phyloP scores from a whole-genome alignment of 2,888 invertebrate genomes.

The Microchrysa polita region DNA sequence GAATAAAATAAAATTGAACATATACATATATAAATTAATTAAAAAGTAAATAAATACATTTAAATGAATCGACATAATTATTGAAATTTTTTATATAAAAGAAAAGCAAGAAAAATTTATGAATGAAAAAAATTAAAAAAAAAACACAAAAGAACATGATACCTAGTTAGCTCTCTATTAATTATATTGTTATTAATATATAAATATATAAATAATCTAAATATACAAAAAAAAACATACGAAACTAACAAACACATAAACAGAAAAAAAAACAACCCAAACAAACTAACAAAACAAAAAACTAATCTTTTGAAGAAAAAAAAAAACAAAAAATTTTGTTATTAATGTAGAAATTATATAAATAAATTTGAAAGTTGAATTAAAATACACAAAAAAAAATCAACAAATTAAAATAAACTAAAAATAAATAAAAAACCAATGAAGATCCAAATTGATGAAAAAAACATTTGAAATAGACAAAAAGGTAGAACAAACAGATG shows the following conservation, averaged over 20 bases:
- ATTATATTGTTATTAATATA: constrained; percentile 32
- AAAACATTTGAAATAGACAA: no score
- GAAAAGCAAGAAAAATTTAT: no score
- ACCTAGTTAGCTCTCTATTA: constrained; percentile 45
- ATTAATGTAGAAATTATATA: constrained; percentile 35
- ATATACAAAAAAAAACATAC: background rate
- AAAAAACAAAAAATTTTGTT: constrained; percentile 41
- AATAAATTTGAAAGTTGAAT: constrained; percentile 25
- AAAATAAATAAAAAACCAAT: no score
- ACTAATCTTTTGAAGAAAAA: constrained; percentile 14
- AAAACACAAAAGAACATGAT: constrained; percentile 19
- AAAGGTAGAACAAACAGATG: no score
- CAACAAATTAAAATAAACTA: no score
- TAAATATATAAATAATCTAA: constrained; percentile 7
- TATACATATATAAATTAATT: background rate
- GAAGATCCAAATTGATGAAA: no score
- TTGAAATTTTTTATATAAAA: constrained; percentile 13
- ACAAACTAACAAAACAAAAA: no score
- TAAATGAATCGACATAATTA: background rate
- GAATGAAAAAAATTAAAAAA: constrained; percentile 15
- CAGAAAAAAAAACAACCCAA: background rate
- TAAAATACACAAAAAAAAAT: constrained; percentile 11
- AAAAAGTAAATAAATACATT: constrained; percentile 3
- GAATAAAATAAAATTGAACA: background rate
- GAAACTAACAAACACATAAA: background rate